These are phyloP conservation scores for Drosophila mettleri DNA, from an alignment of 2,888 invertebrate genomes.

Conservation along the genomic window DNA sequence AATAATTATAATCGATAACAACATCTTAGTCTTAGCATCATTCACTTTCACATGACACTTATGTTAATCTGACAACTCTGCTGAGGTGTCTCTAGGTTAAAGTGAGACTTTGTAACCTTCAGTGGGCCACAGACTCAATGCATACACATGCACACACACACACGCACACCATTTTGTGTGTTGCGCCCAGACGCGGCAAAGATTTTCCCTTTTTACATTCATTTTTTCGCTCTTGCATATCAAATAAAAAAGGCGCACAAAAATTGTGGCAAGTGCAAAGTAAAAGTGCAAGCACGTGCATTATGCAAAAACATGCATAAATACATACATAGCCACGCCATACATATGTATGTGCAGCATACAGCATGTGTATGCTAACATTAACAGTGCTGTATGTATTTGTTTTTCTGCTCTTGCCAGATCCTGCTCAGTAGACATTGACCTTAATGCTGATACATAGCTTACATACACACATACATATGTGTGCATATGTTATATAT, in stretches of 20 bases:
- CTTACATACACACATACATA: background rate
- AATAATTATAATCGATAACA: slow-evolving; percentile 17
- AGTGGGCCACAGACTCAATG: slow-evolving; percentile 48
- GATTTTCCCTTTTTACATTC: slow-evolving; percentile 39
- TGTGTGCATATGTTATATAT: background rate
- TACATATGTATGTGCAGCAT: slow-evolving; percentile 2
- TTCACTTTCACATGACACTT: slow-evolving; percentile 13
- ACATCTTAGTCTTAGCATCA: background rate
- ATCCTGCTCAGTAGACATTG: slow-evolving; percentile 12
- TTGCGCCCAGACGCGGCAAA: slow-evolving; percentile 43
- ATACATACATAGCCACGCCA: background rate
- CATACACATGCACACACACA: slow-evolving; percentile 10
- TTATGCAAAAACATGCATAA: slow-evolving; percentile 35
- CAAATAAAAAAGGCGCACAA: slow-evolving; percentile 50
- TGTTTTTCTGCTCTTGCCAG: slow-evolving; percentile 8
- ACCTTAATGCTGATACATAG: slow-evolving; percentile 12
- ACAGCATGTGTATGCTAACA: background rate
- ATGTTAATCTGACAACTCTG: slow-evolving; percentile 34
- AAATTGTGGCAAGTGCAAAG: slow-evolving; percentile 72
- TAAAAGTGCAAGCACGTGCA: slow-evolving; percentile 69
- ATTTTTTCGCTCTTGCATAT: slow-evolving; percentile 33
- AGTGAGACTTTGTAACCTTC: slow-evolving; percentile 43
- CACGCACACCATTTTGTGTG: slow-evolving; percentile 31
- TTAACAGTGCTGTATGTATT: slow-evolving; percentile 7
- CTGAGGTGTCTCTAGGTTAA: slow-evolving; percentile 56